phyloP scores from a whole-genome alignment of 2,888 invertebrate species.

The Clanis bilineata region DNA sequence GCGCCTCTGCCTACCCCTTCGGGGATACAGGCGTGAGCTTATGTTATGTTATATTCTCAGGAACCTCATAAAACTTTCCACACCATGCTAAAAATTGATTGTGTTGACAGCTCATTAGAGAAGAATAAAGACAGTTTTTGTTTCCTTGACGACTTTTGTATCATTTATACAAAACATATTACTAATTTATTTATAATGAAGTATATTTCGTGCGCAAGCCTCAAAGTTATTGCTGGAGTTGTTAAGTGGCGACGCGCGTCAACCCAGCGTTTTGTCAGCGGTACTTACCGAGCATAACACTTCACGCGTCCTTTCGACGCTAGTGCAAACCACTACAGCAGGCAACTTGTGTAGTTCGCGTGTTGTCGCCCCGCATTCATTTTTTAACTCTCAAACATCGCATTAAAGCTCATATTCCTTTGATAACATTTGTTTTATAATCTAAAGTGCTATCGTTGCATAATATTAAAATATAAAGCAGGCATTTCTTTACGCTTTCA shows the following conservation, averaged over 20 bases:
- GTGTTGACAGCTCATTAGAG: too few relatives aligned
- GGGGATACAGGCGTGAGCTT: too few relatives aligned
- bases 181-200: neutral
- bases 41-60: too few relatives aligned
- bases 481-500: constrained; percentile 13
- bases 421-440: constrained; percentile 2
- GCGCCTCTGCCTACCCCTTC: too few relatives aligned
- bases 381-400: neutral
- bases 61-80: too few relatives aligned
- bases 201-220: neutral
- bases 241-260: neutral
- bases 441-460: constrained; percentile 18
- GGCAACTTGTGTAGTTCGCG: neutral
- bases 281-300: constrained; percentile 2
- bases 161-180: too few relatives aligned
- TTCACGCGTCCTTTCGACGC: neutral
- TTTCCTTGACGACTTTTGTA: too few relatives aligned
- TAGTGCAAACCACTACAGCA: constrained; percentile 5
- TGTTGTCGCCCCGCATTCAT: neutral
- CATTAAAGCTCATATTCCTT: neutral
- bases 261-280: neutral
- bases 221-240: neutral
- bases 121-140: too few relatives aligned
- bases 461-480: constrained; percentile 18
- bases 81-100: too few relatives aligned